Evolutionary conservation across 2,797 vertebrate species (phyloP).

Genomic region (Cyclura pinguis): DNA sequence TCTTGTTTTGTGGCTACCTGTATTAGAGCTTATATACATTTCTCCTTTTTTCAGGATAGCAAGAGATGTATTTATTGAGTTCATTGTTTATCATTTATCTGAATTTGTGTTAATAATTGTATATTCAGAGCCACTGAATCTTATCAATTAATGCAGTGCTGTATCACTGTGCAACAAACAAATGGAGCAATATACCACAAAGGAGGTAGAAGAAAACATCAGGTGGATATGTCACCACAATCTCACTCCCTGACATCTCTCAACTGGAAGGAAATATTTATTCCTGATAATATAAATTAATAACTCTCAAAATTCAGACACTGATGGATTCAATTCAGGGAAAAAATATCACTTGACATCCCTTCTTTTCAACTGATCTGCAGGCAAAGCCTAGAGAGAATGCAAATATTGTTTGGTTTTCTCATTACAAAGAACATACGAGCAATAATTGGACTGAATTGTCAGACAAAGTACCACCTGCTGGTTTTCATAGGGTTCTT

Average conservation of each 20-base stretch:
- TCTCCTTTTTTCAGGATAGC: neutral
- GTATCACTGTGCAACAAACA: constrained; percentile 13
- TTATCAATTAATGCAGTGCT: neutral
- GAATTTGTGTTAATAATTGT: neutral
- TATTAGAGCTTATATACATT: neutral
- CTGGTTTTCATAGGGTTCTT: constrained; percentile 15
- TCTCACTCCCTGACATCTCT: neutral
- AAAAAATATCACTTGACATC: neutral
- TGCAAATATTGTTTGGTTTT: neutral
- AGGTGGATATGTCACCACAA: neutral
- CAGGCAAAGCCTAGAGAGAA: neutral
- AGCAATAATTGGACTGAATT: neutral
- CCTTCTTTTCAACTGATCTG: constrained; percentile 23
- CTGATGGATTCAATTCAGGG: neutral
- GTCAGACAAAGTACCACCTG: neutral
- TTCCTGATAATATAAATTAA: constrained; percentile 1
- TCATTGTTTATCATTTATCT: neutral
- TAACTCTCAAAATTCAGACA: neutral
- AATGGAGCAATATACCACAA: neutral
- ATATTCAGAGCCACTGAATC: neutral
- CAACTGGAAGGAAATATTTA: neutral
- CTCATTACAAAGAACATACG: neutral
- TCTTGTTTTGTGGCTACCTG: neutral
- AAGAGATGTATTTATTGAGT: neutral
- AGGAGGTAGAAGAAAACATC: neutral